phyloP scores from a whole-genome alignment of 2,888 invertebrate species.

The Eristalis arbustorum region DNA sequence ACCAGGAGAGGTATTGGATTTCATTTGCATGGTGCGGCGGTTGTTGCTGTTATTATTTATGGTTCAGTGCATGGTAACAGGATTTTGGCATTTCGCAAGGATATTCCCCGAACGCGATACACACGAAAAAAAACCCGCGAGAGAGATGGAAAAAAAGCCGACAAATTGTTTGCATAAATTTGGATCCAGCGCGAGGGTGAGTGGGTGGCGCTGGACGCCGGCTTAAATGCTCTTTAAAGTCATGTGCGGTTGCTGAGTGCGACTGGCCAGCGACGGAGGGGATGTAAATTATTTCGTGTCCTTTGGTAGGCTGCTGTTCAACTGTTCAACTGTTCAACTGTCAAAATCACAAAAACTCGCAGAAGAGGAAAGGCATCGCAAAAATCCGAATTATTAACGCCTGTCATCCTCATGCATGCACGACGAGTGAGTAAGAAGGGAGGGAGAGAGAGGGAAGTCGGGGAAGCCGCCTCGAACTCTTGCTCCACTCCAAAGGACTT shows the following conservation, averaged over 20 bases:
- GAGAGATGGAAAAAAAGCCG: not conserved
- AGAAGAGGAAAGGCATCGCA: not conserved
- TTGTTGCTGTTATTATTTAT: slow-evolving; percentile 30
- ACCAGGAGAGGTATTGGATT: slow-evolving; percentile 18
- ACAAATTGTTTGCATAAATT: slow-evolving; percentile 35
- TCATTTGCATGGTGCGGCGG: slow-evolving; percentile 10
- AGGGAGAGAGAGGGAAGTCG: not conserved
- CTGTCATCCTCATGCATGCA: slow-evolving; percentile 39
- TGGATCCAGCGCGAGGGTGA: not conserved
- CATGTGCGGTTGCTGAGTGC: not conserved
- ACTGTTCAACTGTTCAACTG: slow-evolving; percentile 17
- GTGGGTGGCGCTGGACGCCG: not conserved
- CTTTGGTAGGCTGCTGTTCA: slow-evolving; percentile 40
- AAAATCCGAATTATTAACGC: slow-evolving; percentile 49
- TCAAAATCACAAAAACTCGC: slow-evolving; percentile 16
- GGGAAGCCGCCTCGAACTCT: not conserved
- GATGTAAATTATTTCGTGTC: slow-evolving; percentile 29
- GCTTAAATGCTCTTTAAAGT: not conserved
- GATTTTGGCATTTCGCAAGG: slow-evolving; percentile 33
- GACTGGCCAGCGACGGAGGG: not conserved
- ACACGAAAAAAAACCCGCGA: not conserved
- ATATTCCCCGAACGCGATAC: not conserved
- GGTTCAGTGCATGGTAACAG: slow-evolving; percentile 35
- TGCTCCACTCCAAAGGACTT: slow-evolving; percentile 23
- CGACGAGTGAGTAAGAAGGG: not conserved